A percentile compares a stretch with the other conserved stretches of the same genome.
These are phyloP conservation scores for Drosophila melanica DNA, from an alignment of 1,140 invertebrate genomes.

Conservation along the genomic window DNA sequence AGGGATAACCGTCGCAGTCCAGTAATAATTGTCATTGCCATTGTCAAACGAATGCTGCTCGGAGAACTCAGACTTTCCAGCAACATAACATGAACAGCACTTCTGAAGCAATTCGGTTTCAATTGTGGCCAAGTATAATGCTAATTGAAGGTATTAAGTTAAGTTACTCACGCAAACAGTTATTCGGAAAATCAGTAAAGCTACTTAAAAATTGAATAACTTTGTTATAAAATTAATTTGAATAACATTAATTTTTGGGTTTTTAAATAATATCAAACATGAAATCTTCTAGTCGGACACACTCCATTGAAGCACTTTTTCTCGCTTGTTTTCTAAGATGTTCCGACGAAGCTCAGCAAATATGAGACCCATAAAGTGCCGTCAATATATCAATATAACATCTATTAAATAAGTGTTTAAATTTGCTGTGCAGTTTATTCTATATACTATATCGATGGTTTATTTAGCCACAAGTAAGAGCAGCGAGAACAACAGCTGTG, in stretches of 20 bases:
- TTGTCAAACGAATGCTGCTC: constrained; percentile 57
- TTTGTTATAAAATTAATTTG: too few relatives aligned
- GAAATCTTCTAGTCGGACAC: too few relatives aligned
- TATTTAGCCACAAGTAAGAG: not conserved
- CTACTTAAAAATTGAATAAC: too few relatives aligned
- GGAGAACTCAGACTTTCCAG: constrained; percentile 13
- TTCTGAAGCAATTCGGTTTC: constrained; percentile 32
- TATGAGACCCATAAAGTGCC: not conserved
- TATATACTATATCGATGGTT: not conserved
- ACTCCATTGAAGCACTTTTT: too few relatives aligned
- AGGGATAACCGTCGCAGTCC: constrained; percentile 50
- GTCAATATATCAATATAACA: not conserved
- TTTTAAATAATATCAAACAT: too few relatives aligned
- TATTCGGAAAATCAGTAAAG: too few relatives aligned
- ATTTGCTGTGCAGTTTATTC: not conserved
- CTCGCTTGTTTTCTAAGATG: not conserved
- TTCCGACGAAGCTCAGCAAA: not conserved
- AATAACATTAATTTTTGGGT: too few relatives aligned
- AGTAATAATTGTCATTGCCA: constrained; percentile 76
- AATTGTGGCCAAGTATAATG: constrained; percentile 35
- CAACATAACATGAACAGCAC: constrained; percentile 2
- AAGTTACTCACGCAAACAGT: not conserved
- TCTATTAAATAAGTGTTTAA: not conserved
- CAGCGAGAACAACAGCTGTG: constrained; percentile 6
- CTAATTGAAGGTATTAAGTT: constrained; percentile 26